Conservation (phyloP, 2,113 vertebrate genomes). For the Ellobius talpinus region DNA sequence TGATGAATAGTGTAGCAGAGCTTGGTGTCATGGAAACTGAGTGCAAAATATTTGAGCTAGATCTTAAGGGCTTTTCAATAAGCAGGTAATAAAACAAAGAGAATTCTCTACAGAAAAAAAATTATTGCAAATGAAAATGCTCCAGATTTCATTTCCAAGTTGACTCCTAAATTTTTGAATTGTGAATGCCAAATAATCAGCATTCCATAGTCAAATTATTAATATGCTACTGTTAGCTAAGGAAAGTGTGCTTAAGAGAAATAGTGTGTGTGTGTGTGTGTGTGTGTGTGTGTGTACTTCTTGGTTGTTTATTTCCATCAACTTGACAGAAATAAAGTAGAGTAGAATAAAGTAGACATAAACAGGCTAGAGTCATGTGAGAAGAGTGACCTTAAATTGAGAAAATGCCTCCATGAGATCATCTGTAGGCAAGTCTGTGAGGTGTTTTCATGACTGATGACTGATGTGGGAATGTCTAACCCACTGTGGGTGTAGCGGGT, state of each 20-base stretch:
- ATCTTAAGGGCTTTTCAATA: constrained; percentile 42
- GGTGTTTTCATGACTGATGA: background rate
- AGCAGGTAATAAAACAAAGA: constrained; percentile 25
- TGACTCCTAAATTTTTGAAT: constrained; percentile 4
- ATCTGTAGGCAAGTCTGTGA: background rate
- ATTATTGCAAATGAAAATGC: background rate
- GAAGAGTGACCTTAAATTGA: background rate
- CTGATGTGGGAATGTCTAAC: background rate
- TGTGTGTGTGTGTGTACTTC: background rate
- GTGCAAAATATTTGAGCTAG: constrained; percentile 35
- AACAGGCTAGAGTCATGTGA: background rate
- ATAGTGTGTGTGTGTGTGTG: background rate
- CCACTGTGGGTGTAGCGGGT: background rate
- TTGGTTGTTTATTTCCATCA: background rate
- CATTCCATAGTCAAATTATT: background rate
- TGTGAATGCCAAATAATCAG: background rate
- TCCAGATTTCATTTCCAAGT: constrained; percentile 18
- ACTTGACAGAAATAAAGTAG: background rate
- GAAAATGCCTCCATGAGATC: background rate
- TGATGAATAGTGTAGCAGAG: background rate
- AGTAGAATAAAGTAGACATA: background rate
- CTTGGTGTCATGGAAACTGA: background rate
- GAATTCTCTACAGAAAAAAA: background rate
- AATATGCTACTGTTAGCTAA: background rate
- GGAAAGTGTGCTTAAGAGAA: background rate